A percentile compares a stretch with the other conserved stretches of the same genome.
These are phyloP conservation scores for Acromyrmex heyeri DNA, from an alignment of 1,140 invertebrate genomes.

Conservation along the genomic window DNA sequence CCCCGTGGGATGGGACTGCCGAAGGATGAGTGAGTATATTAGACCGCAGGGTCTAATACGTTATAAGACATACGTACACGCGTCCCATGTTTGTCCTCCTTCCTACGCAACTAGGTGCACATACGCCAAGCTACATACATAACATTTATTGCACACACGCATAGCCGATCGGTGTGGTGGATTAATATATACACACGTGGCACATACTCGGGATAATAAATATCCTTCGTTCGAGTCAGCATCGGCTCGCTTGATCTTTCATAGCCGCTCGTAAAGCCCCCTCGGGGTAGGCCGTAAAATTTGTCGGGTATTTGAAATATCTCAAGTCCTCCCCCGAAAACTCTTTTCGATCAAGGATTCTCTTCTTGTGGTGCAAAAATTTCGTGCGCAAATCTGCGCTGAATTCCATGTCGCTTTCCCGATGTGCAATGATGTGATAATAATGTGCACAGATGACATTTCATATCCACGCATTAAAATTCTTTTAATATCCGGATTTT, in stretches of 20 bases:
- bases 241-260: constrained; percentile 81
- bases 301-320: constrained; percentile 76
- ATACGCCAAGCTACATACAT: constrained; percentile 29
- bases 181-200: constrained; percentile 45
- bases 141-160: constrained; percentile 6
- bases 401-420: not conserved
- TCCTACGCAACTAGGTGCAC: constrained; percentile 20
- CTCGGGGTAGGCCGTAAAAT: constrained; percentile 75
- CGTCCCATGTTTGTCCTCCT: constrained; percentile 41
- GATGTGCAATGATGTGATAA: not conserved
- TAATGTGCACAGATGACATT: not conserved
- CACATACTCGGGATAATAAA: constrained; percentile 77
- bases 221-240: constrained; percentile 78
- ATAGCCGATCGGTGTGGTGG: constrained; percentile 11
- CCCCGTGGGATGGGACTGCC: not conserved
- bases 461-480: not conserved
- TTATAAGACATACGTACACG: constrained; percentile 63
- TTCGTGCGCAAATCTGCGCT: constrained; percentile 14
- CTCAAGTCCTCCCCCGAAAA: constrained; percentile 57
- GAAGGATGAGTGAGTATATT: constrained; percentile 63
- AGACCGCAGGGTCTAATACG: constrained; percentile 70
- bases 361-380: constrained; percentile 36
- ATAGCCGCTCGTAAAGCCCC: constrained; percentile 77
- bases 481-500: not conserved
- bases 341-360: constrained; percentile 19